Evolutionary conservation across 2,113 vertebrate genomes (phyloP).

Genomic region (Notarius quadriscutis): DNA sequence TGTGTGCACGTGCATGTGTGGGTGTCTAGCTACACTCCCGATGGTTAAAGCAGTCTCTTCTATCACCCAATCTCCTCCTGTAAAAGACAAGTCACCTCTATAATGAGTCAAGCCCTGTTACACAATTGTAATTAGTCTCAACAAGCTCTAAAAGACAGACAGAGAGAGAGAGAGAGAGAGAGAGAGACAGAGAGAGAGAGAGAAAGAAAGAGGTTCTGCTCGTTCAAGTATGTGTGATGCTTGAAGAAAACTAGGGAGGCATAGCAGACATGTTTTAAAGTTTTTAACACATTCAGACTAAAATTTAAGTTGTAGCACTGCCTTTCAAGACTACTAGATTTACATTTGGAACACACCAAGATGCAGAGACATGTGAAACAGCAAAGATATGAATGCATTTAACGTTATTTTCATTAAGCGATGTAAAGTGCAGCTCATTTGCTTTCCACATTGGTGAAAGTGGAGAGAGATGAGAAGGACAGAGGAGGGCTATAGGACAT

Average conservation of each 20-base stretch:
- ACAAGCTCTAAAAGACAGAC: constrained; percentile 6
- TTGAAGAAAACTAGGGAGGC: background rate
- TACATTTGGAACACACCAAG: background rate
- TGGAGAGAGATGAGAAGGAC: background rate
- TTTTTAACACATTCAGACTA: constrained; percentile 11
- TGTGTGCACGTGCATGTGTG: background rate
- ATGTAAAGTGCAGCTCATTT: background rate
- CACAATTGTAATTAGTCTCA: constrained; percentile 41
- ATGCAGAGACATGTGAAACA: background rate
- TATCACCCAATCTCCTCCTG: constrained; percentile 16
- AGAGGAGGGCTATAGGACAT: background rate
- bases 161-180: constrained; percentile 33
- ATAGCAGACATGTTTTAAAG: constrained; percentile 11
- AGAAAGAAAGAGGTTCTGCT: constrained; percentile 8
- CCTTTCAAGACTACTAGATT: background rate
- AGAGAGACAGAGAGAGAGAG: constrained; percentile 26
- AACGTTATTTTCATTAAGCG: background rate
- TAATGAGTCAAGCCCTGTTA: constrained; percentile 37
- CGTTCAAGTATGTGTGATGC: constrained; percentile 27
- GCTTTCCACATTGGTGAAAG: background rate
- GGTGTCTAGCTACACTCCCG: background rate
- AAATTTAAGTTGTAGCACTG: background rate
- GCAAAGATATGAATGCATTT: background rate
- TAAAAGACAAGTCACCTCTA: constrained; percentile 45
- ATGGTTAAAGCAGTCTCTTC: constrained; percentile 9